Base-by-base conservation (phyloP, 2,113 vertebrate species). In the Malaclemys terrapin region DNA sequence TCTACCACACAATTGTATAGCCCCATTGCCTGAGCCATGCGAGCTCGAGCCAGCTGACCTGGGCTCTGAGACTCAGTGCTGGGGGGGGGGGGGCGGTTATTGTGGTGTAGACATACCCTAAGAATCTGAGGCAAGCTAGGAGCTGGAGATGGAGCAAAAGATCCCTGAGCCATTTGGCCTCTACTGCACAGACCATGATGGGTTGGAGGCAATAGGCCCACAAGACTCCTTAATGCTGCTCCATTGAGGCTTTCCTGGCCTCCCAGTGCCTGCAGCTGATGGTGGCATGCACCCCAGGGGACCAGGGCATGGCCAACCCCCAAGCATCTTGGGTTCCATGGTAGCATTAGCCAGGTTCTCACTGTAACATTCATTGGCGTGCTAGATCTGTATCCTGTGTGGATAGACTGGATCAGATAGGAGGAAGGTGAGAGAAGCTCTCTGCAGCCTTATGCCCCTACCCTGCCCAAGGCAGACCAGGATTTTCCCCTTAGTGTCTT, bases 61-160 rank as follows among this genome's bases (percentile, higher is more conserved):
- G 65, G 65, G 35, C 65, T 38, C 35, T 69, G 35, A 69, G 35
- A 69, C 17, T n/a, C 65, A 69, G 65, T 10, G 62, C 31, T 69
- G 35, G 10, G 35, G 4, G 17, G 16, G 4, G 1, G 1, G 13
- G 4, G 50, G 50, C 4, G 25, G 20, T n/a, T 19, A 69, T n/a
- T n/a, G 16, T n/a, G 31, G 35, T n/a, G 8, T n/a, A n/a, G 31
- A 69, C 62, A n/a, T 69, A n/a, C 35, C 16, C 20, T 42, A 38
- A 24, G 38, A 13, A 11, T 38, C 69, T 75, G 10, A 75, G n/a
- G 69, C 20, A 75, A 42, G n/a, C 69, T 20, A 35, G 20, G n/a
- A 38, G 17, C 6, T n/a, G 65, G 65, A 42, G 38, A 76, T 8
- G 13, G 11, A 76, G 42, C 75, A 47, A 76, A 76, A 76, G 42